Evolutionary conservation across 2,113 vertebrate genomes (phyloP).

Genomic region (Lepidothrix coronata): DNA sequence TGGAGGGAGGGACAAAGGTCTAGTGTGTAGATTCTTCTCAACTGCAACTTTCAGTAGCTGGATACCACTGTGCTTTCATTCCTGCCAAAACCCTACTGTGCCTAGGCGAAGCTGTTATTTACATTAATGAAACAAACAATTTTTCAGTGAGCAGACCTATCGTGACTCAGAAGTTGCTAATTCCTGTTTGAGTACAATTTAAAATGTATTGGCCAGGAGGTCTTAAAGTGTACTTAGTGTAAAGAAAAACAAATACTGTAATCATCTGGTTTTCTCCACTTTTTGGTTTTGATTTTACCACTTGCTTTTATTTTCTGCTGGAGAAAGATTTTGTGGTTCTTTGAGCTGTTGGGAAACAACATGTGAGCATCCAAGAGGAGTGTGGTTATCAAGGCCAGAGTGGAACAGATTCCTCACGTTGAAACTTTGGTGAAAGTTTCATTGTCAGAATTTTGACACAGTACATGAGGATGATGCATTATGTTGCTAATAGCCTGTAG

Average conservation of each 20-base stretch:
- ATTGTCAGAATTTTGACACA: not conserved
- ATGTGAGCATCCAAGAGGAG: not conserved
- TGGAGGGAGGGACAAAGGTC: not conserved
- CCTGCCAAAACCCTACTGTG: not conserved
- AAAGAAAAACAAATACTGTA: not conserved
- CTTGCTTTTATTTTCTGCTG: not conserved
- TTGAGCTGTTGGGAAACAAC: not conserved
- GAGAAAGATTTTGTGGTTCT: not conserved
- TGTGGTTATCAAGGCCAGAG: not conserved
- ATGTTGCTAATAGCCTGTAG: not conserved
- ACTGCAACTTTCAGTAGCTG: not conserved
- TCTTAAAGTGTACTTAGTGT: not conserved
- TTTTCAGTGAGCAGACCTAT: not conserved
- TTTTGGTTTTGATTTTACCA: not conserved
- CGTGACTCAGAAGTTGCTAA: not conserved
- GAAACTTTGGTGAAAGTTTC: not conserved
- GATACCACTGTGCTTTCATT: not conserved
- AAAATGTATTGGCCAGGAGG: not conserved
- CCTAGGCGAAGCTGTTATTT: not conserved
- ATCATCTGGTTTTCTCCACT: not conserved
- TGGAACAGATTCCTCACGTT: not conserved
- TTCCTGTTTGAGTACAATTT: not conserved
- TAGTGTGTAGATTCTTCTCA: not conserved
- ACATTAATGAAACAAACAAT: not conserved
- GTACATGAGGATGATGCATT: not conserved